phyloP scores from a whole-genome alignment of 2,888 invertebrate genomes.

The Cyaniris semiargus region DNA sequence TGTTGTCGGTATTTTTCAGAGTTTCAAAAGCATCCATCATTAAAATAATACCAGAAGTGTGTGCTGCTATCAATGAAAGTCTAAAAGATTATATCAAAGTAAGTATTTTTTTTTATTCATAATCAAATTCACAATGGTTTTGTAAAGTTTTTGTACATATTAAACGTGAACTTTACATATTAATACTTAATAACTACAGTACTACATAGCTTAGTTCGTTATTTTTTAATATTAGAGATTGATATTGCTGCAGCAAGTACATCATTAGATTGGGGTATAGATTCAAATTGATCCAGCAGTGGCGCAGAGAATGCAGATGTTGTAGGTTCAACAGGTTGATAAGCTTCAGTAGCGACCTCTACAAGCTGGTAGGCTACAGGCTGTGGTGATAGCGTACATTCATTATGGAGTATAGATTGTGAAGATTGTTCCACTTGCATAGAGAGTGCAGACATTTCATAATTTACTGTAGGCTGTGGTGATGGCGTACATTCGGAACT shows the following conservation, averaged over 20 bases:
- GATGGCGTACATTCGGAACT: slow-evolving; percentile 3
- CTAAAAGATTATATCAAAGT: slow-evolving; percentile 38
- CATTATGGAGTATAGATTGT: slow-evolving; percentile 15
- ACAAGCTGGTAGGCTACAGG: background rate
- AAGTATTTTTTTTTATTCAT: slow-evolving; percentile 32
- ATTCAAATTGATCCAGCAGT: too few species aligned
- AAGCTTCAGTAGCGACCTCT: background rate
- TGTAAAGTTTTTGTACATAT: slow-evolving; percentile 23
- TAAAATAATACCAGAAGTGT: slow-evolving; percentile 39
- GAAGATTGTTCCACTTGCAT: slow-evolving; percentile 22
- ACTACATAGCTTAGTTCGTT: too few species aligned
- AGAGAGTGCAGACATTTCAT: slow-evolving; percentile 19
- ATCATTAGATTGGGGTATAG: too few species aligned
- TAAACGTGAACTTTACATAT: slow-evolving; percentile 23
- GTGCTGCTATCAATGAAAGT: slow-evolving; percentile 37
- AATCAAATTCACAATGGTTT: background rate
- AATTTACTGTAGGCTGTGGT: background rate
- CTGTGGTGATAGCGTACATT: too few species aligned
- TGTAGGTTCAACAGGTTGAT: background rate
- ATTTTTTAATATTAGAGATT: too few species aligned
- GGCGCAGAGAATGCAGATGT: too few species aligned
- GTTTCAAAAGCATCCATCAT: slow-evolving; percentile 39
- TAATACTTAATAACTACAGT: too few species aligned
- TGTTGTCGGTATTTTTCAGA: slow-evolving; percentile 37
- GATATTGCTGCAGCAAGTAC: too few species aligned